Base-by-base conservation (phyloP, 2,797 vertebrate species). In the Sarcophilus harrisii region DNA sequence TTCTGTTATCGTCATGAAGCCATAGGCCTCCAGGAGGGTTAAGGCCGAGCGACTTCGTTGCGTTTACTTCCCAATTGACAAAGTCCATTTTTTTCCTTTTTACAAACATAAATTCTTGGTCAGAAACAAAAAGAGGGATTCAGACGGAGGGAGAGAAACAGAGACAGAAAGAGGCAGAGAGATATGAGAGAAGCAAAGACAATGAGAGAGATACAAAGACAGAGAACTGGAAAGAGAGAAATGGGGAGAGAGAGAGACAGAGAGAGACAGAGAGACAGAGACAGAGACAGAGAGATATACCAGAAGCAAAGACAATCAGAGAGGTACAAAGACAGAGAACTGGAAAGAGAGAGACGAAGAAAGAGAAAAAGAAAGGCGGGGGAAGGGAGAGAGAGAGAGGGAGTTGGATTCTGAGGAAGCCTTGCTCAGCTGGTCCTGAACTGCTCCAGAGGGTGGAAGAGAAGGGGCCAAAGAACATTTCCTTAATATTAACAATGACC, bases 1-100 rank as follows among this genome's bases (percentile, higher is more conserved):
- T 58, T 32, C 54, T 18, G 58, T 60, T 45, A 57, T 52, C 87
- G n/a, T n/a, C 95, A 73, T 13, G 90, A 90, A 27, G 38, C 57
- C 0, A 49, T 32, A 30, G 38, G 92, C 89, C 58, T 89, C 97
- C 28, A 89, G 95, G 97, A 97, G 97, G 95, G 97, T 98, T 98
- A 98, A 97, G 94, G 95, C 92, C 91, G 97, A 97, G 95, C 89
- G 93, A 93, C 97, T 97, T 96, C 96, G 98, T 95, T 97, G 97
- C 98, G 97, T 96, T 98, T 97, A 97, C 96, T 95, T 98, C 98
- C 97, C 98, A 98, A 98, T 98, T 97, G 98, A 97, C 98, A 98
- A 96, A 97, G 97, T 98, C 98, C 97, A 98, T 97, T 98, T 97
- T 97, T 98, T 97, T 97, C 97, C 97, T 97, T 98, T 49, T 97